Percentiles rank a stretch among this genome's conserved stretches.
Evolutionary conservation across 2,888 invertebrate species (phyloP).

Genomic region (Aelia acuminata): DNA sequence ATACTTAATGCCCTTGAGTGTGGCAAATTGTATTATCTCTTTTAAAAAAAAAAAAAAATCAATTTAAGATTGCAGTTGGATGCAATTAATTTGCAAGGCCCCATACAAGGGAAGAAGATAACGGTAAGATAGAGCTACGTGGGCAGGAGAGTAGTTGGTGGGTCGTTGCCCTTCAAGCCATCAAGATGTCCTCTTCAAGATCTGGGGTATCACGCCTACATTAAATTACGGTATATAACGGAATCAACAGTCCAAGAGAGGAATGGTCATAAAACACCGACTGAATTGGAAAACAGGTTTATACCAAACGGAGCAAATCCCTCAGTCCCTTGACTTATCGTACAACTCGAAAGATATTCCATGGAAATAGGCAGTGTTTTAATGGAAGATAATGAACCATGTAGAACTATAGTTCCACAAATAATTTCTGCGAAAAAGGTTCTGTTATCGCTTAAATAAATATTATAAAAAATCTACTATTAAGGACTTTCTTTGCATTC

Average conservation of each 20-base stretch:
- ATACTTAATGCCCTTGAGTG: no score
- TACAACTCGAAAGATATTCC: no score
- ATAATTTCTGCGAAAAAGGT: not conserved
- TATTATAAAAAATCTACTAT: not conserved
- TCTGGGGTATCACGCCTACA: not conserved
- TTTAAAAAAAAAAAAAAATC: no score
- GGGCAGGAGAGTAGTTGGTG: not conserved
- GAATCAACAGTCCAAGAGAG: not conserved
- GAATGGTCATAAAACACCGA: not conserved
- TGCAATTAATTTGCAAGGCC: not conserved
- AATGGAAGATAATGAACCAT: no score
- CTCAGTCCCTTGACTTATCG: no score
- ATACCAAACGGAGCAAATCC: not conserved
- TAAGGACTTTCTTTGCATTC: not conserved
- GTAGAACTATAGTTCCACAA: not conserved
- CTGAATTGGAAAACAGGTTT: not conserved
- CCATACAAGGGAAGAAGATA: not conserved
- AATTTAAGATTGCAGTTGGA: not conserved
- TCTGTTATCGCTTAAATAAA: not conserved
- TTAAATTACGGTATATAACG: conserved; percentile 7
- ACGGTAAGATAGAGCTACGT: not conserved
- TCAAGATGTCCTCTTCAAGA: not conserved
- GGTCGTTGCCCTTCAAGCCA: not conserved
- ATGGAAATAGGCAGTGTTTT: no score
- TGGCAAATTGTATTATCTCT: no score